phyloP scores from a whole-genome alignment of 2,888 invertebrate species.

The Lepidocyrtinus sp. region DNA sequence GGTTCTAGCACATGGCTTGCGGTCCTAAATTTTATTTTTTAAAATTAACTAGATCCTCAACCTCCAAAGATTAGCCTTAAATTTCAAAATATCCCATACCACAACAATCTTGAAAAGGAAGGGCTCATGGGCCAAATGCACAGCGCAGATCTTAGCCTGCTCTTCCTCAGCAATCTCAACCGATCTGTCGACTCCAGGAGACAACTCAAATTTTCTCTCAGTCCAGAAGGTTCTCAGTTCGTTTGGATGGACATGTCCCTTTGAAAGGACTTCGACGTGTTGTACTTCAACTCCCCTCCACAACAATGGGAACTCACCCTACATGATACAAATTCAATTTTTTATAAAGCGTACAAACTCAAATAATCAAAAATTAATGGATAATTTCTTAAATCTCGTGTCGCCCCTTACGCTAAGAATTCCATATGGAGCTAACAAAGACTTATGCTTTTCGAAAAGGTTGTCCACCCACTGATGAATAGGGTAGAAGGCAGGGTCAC shows the following conservation, averaged over 20 bases:
- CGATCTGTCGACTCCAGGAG: slow-evolving; percentile 52
- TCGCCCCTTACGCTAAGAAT: slow-evolving; percentile 35
- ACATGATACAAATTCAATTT: background rate
- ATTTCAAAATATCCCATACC: slow-evolving; percentile 25
- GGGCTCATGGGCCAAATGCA: slow-evolving; percentile 55
- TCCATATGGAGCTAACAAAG: slow-evolving; percentile 79
- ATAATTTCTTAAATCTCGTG: background rate
- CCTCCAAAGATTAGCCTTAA: background rate
- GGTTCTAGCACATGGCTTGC: slow-evolving; percentile 26
- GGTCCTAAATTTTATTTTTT: slow-evolving; percentile 25
- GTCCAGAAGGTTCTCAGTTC: slow-evolving; percentile 55
- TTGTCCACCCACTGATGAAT: slow-evolving; percentile 72
- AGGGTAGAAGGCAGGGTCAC: slow-evolving; percentile 53
- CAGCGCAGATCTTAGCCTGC: slow-evolving; percentile 54
- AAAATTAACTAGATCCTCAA: too few species aligned
- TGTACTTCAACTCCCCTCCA: slow-evolving; percentile 57
- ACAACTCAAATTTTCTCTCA: slow-evolving; percentile 51
- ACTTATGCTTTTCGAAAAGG: slow-evolving; percentile 83
- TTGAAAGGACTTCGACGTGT: slow-evolving; percentile 32
- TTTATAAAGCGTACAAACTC: too few species aligned
- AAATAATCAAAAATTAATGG: too few species aligned
- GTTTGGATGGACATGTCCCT: slow-evolving; percentile 37
- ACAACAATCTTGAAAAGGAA: slow-evolving; percentile 54
- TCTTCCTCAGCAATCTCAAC: slow-evolving; percentile 22
- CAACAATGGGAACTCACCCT: slow-evolving; percentile 61